A percentile compares a stretch with the other conserved stretches of the same genome.
phyloP scores from a whole-genome alignment of 2,888 invertebrate species.

The Graphium colonna region DNA sequence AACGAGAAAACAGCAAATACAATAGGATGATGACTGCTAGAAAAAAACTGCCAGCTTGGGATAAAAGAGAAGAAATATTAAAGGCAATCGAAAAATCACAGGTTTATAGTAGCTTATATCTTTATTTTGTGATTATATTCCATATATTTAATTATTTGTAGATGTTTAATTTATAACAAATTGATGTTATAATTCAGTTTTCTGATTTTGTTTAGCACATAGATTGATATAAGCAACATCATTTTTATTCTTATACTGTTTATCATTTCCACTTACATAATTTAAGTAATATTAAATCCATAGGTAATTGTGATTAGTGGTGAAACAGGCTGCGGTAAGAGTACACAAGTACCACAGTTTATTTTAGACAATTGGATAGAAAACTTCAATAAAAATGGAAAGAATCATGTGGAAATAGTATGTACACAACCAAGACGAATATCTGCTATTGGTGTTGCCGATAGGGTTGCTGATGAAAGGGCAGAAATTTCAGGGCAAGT shows the following conservation, averaged over 20 bases:
- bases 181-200: too few species aligned
- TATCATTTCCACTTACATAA: background rate
- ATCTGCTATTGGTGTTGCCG: slow-evolving; percentile 95
- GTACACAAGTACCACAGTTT: slow-evolving; percentile 96
- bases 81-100: slow-evolving; percentile 82
- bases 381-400: slow-evolving; percentile 71
- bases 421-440: slow-evolving; percentile 96
- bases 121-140: background rate
- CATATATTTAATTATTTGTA: too few species aligned
- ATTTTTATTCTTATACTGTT: too few species aligned
- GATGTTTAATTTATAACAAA: too few species aligned
- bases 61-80: slow-evolving; percentile 84
- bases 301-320: slow-evolving; percentile 88
- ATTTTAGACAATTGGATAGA: slow-evolving; percentile 92
- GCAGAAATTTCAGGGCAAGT: slow-evolving; percentile 88
- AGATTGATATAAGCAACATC: too few species aligned
- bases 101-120: slow-evolving; percentile 42
- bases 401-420: slow-evolving; percentile 88
- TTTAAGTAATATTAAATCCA: slow-evolving; percentile 4
- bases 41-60: slow-evolving; percentile 86
- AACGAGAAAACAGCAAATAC: slow-evolving; percentile 81
- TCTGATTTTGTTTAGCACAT: too few species aligned
- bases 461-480: slow-evolving; percentile 93
- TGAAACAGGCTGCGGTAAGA: slow-evolving; percentile 92
- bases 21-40: slow-evolving; percentile 82